Percentiles rank a stretch among this genome's conserved stretches.
Conservation (phyloP, 1,140 invertebrate genomes). For the Cydia amplana region DNA sequence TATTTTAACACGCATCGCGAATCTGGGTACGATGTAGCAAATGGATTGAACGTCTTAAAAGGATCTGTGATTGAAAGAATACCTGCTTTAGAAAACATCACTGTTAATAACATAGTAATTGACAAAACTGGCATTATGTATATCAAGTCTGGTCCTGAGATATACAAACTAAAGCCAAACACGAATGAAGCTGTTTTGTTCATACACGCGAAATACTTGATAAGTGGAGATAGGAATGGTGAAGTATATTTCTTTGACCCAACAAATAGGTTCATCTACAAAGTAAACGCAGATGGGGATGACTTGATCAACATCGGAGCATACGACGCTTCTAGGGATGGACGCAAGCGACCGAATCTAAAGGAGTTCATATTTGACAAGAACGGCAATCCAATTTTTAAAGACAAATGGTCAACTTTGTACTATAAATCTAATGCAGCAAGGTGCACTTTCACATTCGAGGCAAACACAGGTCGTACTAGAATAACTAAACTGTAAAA, state of each 20-base stretch:
- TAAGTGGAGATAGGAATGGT: conserved; percentile 1
- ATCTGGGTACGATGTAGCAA: neutral
- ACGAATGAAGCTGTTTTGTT: neutral
- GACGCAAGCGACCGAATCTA: neutral
- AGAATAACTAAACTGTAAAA: neutral
- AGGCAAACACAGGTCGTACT: neutral
- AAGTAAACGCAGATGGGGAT: neutral
- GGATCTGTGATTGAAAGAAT: conserved; percentile 2
- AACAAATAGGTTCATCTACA: neutral
- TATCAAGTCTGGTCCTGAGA: neutral
- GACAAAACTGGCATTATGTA: neutral
- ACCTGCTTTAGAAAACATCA: neutral
- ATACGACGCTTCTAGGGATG: neutral
- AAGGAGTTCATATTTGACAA: neutral
- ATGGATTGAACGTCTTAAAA: neutral
- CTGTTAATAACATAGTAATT: neutral
- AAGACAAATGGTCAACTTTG: conserved; percentile 11
- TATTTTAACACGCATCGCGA: neutral
- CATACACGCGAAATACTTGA: neutral
- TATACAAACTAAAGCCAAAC: neutral
- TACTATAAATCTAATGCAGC: neutral
- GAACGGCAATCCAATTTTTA: neutral
- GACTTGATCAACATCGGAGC: neutral
- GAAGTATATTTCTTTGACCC: neutral
- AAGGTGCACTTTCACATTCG: neutral